These are phyloP conservation scores for Phalanger gymnotis DNA, from an alignment of 2,797 vertebrate species.

Conservation along the genomic window DNA sequence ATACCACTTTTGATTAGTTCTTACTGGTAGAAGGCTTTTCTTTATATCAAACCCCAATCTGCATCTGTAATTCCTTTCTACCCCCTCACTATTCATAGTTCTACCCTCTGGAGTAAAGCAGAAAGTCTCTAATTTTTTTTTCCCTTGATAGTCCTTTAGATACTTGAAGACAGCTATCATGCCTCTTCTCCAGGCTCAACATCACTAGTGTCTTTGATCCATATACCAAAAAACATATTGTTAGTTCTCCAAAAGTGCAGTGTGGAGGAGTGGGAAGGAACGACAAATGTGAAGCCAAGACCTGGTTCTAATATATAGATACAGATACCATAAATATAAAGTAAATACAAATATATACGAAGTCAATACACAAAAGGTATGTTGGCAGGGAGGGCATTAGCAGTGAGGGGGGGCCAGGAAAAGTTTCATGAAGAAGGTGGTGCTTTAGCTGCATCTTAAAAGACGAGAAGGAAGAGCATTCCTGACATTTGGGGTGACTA, in stretches of 20 bases:
- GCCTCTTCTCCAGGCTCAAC: neutral
- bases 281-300: neutral
- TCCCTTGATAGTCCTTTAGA: neutral
- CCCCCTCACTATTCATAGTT: neutral
- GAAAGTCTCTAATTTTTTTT: neutral
- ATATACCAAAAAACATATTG: neutral
- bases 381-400: neutral
- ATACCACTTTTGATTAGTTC: neutral
- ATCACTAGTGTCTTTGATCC: neutral
- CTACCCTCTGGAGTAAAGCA: neutral
- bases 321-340: neutral
- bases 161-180: neutral
- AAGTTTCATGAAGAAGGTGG: neutral
- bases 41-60: neutral
- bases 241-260: neutral
- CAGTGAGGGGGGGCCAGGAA: neutral
- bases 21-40: neutral
- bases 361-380: neutral
- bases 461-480: neutral
- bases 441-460: neutral
- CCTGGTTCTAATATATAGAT: neutral
- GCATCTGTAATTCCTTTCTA: neutral
- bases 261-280: neutral
- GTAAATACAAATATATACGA: neutral
- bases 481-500: neutral